These are phyloP conservation scores for Leucophenga varia DNA, from an alignment of 1,140 invertebrate genomes.

Conservation along the genomic window DNA sequence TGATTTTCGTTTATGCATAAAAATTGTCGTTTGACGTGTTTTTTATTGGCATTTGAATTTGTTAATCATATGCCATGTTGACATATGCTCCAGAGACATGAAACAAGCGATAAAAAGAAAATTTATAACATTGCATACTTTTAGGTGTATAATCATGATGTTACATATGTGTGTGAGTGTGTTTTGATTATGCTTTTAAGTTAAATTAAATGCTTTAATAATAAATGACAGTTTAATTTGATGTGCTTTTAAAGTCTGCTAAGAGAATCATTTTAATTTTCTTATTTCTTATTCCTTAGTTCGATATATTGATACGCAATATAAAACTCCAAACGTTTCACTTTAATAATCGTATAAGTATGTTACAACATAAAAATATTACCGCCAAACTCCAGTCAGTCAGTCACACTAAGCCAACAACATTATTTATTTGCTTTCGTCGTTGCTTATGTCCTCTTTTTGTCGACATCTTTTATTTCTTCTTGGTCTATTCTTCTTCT, in stretches of 20 bases:
- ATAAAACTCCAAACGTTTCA: too few relatives aligned
- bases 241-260: too few relatives aligned
- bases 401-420: too few relatives aligned
- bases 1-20: slow-evolving; percentile 46
- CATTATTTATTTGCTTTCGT: too few relatives aligned
- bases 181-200: slow-evolving; percentile 28
- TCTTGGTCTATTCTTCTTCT: not conserved
- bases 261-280: too few relatives aligned
- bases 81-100: slow-evolving; percentile 14
- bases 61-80: slow-evolving; percentile 36
- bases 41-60: slow-evolving; percentile 37
- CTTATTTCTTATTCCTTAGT: too few relatives aligned
- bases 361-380: too few relatives aligned
- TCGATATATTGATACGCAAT: too few relatives aligned
- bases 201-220: slow-evolving; percentile 50
- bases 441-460: too few relatives aligned
- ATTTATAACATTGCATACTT: not conserved
- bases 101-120: slow-evolving; percentile 14
- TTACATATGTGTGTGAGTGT: slow-evolving; percentile 6
- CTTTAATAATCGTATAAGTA: too few relatives aligned
- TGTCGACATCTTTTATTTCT: too few relatives aligned
- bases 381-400: too few relatives aligned
- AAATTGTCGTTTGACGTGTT: slow-evolving; percentile 46
- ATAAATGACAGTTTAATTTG: slow-evolving; percentile 21
- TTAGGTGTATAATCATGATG: slow-evolving; percentile 1